Conservation (phyloP, 2,888 invertebrate species). For the Isoperla grammatica region DNA sequence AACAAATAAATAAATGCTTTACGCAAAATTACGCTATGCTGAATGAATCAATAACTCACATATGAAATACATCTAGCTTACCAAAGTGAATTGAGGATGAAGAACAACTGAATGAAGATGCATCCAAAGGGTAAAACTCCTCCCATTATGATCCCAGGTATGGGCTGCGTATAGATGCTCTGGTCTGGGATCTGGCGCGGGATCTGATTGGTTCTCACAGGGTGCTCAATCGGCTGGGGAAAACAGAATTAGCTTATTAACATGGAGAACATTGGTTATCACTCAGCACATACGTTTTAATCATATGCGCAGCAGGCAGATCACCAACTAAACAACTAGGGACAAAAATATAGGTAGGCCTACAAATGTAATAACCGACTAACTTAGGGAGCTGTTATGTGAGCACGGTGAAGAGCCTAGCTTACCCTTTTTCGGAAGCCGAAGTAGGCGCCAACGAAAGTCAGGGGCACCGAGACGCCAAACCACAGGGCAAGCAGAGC, state of each 20-base stretch:
- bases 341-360: too few species aligned
- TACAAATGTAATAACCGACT: neutral
- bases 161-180: slow-evolving; percentile 92
- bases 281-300: too few species aligned
- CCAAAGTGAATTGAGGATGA: slow-evolving; percentile 98
- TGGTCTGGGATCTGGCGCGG: slow-evolving; percentile 98
- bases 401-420: too few species aligned
- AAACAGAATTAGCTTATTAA: slow-evolving; percentile 3
- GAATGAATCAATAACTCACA: neutral
- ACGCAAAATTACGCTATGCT: neutral
- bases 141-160: slow-evolving; percentile 96
- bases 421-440: slow-evolving; percentile 94
- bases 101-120: slow-evolving; percentile 98
- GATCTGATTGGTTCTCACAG: slow-evolving; percentile 97
- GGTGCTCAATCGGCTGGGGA: slow-evolving; percentile 84
- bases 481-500: slow-evolving; percentile 95
- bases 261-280: neutral
- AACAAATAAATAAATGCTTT: neutral
- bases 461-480: slow-evolving; percentile 95
- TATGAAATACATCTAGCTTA: slow-evolving; percentile 53
- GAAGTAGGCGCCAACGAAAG: slow-evolving; percentile 97
- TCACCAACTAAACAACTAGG: neutral
- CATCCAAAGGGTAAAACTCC: slow-evolving; percentile 98
- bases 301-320: neutral
- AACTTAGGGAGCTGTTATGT: neutral